A percentile compares a stretch with the other conserved stretches of the same genome.
Evolutionary conservation across 2,888 invertebrate species (phyloP).

Genomic region (Drosophila kambysellisi): DNA sequence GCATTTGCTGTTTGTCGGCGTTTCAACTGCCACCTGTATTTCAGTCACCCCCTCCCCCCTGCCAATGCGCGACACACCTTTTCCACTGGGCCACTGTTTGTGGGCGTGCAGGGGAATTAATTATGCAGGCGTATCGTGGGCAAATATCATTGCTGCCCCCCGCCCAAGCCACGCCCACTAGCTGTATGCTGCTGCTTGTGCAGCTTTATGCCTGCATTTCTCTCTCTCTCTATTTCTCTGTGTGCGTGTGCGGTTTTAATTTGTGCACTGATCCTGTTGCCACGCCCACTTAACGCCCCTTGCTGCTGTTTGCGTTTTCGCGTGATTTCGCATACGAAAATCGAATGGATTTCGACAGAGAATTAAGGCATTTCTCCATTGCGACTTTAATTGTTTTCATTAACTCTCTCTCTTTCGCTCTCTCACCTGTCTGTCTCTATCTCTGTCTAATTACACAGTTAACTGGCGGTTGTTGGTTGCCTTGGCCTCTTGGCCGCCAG

Average conservation of each 20-base stretch:
- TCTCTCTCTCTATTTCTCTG: slow-evolving; percentile 10
- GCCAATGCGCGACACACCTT: background rate
- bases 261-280: slow-evolving; percentile 60
- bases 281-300: slow-evolving; percentile 33
- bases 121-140: slow-evolving; percentile 80
- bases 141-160: slow-evolving; percentile 53
- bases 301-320: slow-evolving; percentile 46
- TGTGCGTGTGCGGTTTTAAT: slow-evolving; percentile 75
- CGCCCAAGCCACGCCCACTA: background rate
- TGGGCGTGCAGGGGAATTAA: slow-evolving; percentile 63
- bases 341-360: slow-evolving; percentile 40
- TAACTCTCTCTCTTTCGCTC: slow-evolving; percentile 1
- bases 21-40: slow-evolving; percentile 60
- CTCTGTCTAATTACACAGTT: slow-evolving; percentile 10
- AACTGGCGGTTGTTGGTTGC: slow-evolving; percentile 13
- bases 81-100: slow-evolving; percentile 4
- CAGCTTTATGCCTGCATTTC: slow-evolving; percentile 17
- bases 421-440: background rate
- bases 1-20: slow-evolving; percentile 73
- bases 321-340: slow-evolving; percentile 64
- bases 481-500: slow-evolving; percentile 44
- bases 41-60: background rate
- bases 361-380: slow-evolving; percentile 10
- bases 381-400: slow-evolving; percentile 59
- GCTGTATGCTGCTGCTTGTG: slow-evolving; percentile 1